These are phyloP conservation scores for Trachelus troglodyta DNA, from an alignment of 2,888 invertebrate species.

Conservation along the genomic window DNA sequence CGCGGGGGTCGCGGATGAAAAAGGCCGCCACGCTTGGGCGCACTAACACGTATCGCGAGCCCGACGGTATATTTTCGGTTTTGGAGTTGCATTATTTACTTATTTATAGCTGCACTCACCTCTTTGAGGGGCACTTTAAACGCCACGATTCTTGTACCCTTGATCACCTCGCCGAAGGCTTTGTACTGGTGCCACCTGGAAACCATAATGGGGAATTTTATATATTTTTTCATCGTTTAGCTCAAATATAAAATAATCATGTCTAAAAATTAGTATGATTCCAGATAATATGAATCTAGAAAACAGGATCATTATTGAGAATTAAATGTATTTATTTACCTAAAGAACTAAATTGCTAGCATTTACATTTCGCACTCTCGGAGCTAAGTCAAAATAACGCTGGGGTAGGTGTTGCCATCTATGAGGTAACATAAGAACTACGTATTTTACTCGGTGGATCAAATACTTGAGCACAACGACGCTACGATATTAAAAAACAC, in stretches of 20 bases:
- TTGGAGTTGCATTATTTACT: conserved; percentile 7
- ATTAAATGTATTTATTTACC: background rate
- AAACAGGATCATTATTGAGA: background rate
- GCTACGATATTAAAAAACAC: background rate
- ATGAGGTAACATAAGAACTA: background rate
- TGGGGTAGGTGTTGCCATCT: background rate
- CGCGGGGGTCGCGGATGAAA: conserved; percentile 29
- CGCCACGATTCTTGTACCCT: conserved; percentile 77
- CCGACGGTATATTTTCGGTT: conserved; percentile 6
- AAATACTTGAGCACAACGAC: background rate
- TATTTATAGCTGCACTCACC: conserved; percentile 60
- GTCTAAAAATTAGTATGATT: background rate
- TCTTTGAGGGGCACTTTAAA: conserved; percentile 80
- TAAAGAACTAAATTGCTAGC: background rate
- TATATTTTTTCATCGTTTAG: background rate
- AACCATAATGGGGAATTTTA: conserved; percentile 34
- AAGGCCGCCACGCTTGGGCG: conserved; percentile 19
- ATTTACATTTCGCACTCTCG: background rate
- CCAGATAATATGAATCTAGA: background rate
- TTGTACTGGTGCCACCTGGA: conserved; percentile 75
- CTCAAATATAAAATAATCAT: background rate
- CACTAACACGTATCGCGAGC: background rate
- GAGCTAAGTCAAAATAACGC: background rate
- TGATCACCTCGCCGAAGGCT: conserved; percentile 73
- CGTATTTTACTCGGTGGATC: background rate